These are phyloP conservation scores for Microctenopoma stevenorrisi DNA, from an alignment of 2,797 vertebrate genomes.

Conservation along the genomic window DNA sequence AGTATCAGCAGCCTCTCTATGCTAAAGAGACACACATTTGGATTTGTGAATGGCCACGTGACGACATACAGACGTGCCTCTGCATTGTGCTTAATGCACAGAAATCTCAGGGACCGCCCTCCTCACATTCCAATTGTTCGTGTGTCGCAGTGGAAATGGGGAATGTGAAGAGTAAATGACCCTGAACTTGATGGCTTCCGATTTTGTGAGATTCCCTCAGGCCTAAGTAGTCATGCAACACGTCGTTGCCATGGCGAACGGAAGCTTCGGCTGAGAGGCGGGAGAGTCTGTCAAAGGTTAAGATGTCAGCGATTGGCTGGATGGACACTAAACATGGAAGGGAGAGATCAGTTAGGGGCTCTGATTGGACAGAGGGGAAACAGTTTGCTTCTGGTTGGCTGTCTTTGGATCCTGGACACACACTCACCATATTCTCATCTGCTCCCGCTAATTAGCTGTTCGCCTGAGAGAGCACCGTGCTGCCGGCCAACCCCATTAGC, in stretches of 20 bases:
- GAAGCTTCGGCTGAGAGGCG: conserved; percentile 49
- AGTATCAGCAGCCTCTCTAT: conserved; percentile 1
- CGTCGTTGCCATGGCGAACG: conserved; percentile 69
- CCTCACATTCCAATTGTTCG: conserved; percentile 59
- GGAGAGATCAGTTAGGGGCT: conserved; percentile 9
- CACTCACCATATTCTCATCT: conserved; percentile 78
- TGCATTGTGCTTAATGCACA: conserved; percentile 22
- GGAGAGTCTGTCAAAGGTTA: conserved; percentile 61
- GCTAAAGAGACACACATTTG: conserved; percentile 10
- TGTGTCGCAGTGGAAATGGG: conserved; percentile 42
- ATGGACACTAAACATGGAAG: conserved; percentile 51
- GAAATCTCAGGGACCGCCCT: conserved; percentile 69
- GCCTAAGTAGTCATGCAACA: conserved; percentile 72
- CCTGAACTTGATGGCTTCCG: conserved; percentile 75
- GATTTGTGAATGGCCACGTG: conserved; percentile 15
- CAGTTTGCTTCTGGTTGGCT: conserved; percentile 55
- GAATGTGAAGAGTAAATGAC: conserved; percentile 69
- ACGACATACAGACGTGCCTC: conserved; percentile 29
- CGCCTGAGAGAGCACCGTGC: conserved; percentile 69
- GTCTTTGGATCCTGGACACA: conserved; percentile 65
- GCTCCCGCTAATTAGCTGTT: conserved; percentile 80
- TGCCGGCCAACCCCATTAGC: conserved; percentile 77
- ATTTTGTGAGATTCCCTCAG: conserved; percentile 67
- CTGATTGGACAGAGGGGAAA: conserved; percentile 60
- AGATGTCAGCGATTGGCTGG: conserved; percentile 61